Percentiles rank a stretch among this genome's conserved stretches.
phyloP scores from a whole-genome alignment of 2,113 vertebrate species.

The Bettongia penicillata region DNA sequence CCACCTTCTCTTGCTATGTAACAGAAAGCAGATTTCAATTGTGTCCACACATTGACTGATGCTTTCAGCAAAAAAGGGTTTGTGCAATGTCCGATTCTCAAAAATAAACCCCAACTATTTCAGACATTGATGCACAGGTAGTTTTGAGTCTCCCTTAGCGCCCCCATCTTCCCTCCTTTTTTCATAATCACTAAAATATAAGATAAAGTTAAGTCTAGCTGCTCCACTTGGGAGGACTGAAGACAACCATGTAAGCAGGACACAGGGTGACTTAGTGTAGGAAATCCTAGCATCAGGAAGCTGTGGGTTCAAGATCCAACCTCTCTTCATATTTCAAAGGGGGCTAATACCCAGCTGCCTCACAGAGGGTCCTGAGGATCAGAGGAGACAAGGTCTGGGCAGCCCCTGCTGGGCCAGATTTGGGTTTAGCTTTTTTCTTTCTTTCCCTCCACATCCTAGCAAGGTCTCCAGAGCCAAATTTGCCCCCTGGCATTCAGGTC shows the following conservation, averaged over 20 bases:
- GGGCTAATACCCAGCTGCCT: too few species aligned
- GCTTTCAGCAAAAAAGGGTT: neutral
- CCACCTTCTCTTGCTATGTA: neutral
- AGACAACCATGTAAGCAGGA: neutral
- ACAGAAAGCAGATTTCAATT: neutral
- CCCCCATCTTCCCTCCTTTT: neutral
- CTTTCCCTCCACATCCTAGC: too few species aligned
- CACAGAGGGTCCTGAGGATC: too few species aligned
- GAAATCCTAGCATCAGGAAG: neutral
- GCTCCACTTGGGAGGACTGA: neutral
- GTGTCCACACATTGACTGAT: neutral
- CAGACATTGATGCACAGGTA: neutral
- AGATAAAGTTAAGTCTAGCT: neutral
- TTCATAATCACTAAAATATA: neutral
- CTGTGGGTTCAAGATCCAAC: neutral
- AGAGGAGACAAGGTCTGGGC: too few species aligned
- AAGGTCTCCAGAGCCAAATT: neutral
- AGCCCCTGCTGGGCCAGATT: too few species aligned
- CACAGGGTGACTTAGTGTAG: neutral
- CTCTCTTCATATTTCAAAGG: neutral
- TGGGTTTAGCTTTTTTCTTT: too few species aligned
- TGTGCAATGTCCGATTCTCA: neutral
- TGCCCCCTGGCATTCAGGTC: neutral
- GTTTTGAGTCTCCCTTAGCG: neutral
- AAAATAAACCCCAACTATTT: neutral